Percentiles rank a stretch among this genome's conserved stretches.
Conservation (phyloP, 2,888 invertebrate species). For the Lithophane ornitopus region DNA sequence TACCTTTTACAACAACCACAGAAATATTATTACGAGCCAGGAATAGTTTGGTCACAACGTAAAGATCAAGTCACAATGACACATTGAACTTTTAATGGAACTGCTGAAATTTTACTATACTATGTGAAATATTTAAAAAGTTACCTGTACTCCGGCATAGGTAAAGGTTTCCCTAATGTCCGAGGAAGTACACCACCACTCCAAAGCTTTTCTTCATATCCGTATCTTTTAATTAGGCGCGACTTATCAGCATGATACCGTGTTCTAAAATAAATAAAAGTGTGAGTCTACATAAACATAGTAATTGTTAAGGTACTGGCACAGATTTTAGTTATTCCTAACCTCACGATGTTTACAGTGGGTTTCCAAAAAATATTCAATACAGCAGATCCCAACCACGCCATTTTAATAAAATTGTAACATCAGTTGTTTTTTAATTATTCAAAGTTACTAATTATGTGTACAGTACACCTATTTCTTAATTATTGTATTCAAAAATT, state of each 20-base stretch:
- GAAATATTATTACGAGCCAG: background rate
- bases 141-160: constrained; percentile 93
- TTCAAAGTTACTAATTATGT: background rate
- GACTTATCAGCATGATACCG: constrained; percentile 92
- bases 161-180: constrained; percentile 87
- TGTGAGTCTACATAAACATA: background rate
- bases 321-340: constrained; percentile 61
- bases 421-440: background rate
- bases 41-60: background rate
- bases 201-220: constrained; percentile 93
- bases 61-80: background rate
- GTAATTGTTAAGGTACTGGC: background rate
- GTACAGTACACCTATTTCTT: background rate
- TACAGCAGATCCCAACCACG: constrained; percentile 80
- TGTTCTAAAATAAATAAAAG: constrained; percentile 74
- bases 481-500: background rate
- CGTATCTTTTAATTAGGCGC: constrained; percentile 92
- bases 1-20: constrained; percentile 3
- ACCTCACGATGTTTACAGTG: constrained; percentile 83
- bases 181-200: constrained; percentile 93
- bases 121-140: background rate
- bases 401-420: constrained; percentile 70
- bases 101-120: background rate
- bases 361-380: constrained; percentile 84
- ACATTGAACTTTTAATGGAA: background rate